These are phyloP conservation scores for Natator depressus DNA, from an alignment of 2,113 vertebrate genomes.

Conservation along the genomic window DNA sequence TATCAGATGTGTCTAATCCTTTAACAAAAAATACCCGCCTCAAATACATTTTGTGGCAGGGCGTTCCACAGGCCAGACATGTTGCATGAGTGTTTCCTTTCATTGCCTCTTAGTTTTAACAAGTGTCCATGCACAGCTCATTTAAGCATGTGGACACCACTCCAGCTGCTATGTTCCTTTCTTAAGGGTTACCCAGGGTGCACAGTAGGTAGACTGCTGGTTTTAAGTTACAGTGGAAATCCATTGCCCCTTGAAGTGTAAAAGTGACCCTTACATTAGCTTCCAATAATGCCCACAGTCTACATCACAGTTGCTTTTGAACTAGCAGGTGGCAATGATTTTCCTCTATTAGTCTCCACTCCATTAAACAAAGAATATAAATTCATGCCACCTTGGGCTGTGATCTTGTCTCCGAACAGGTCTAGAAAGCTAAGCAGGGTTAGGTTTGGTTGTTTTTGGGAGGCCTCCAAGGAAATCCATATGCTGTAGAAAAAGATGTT, in stretches of 20 bases:
- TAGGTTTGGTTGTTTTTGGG: not conserved
- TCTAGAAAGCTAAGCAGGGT: fast-evolving
- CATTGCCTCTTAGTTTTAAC: not conserved
- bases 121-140: not conserved
- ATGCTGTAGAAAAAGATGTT: not conserved
- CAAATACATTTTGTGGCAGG: not conserved
- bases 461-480: not conserved
- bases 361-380: not conserved
- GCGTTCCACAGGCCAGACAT: not conserved
- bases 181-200: not conserved
- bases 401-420: fast-evolving
- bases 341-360: not conserved
- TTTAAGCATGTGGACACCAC: not conserved
- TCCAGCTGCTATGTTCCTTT: not conserved
- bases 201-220: not conserved
- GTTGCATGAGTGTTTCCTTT: not conserved
- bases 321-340: not conserved
- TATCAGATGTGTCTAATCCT: not conserved
- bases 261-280: not conserved
- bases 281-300: slow-evolving; percentile 28
- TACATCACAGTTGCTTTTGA: slow-evolving; percentile 32
- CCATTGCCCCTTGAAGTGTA: slow-evolving; percentile 23
- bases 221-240: not conserved
- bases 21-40: not conserved
- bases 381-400: not conserved